Percentiles rank a stretch among this genome's conserved stretches.
Evolutionary conservation across 2,797 vertebrate species (phyloP).

Genomic region (Phrynocephalus guinanensis): DNA sequence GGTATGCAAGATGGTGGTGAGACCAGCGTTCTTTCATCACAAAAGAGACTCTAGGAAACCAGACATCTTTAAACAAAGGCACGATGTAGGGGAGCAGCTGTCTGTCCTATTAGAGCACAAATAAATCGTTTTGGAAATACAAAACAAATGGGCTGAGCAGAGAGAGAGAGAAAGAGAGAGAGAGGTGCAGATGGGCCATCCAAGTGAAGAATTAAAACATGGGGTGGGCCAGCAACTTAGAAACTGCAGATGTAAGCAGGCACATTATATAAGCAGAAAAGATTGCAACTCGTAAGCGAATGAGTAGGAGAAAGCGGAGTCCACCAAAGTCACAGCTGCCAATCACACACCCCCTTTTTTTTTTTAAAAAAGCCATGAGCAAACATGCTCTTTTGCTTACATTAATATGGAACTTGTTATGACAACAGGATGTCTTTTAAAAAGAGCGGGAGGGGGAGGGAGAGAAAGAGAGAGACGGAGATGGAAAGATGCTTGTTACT

Average conservation of each 20-base stretch:
- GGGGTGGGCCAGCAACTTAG: conserved; percentile 59
- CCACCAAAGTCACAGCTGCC: conserved; percentile 65
- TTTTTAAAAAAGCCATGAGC: conserved; percentile 58
- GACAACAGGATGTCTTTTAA: conserved; percentile 61
- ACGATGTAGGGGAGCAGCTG: conserved; percentile 63
- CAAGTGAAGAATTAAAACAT: conserved; percentile 41
- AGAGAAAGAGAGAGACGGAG: not conserved
- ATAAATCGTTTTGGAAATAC: conserved; percentile 74
- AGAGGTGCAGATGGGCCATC: conserved; percentile 59
- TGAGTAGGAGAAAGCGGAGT: conserved; percentile 58
- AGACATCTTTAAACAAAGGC: conserved; percentile 62
- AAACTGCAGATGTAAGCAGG: conserved; percentile 66
- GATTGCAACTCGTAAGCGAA: conserved; percentile 55
- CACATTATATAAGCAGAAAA: conserved; percentile 66
- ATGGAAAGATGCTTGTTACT: conserved; percentile 66
- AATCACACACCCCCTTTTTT: conserved; percentile 59
- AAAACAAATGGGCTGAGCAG: conserved; percentile 67
- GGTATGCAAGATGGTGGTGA: conserved; percentile 45
- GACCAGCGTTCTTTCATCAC: conserved; percentile 53
- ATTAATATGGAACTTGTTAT: conserved; percentile 76
- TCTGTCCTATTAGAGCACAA: conserved; percentile 69
- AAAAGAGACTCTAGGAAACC: conserved; percentile 53
- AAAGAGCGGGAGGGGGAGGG: not conserved
- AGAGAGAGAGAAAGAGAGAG: conserved; percentile 29
- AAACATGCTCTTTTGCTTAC: conserved; percentile 76